Evolutionary conservation across 1,140 invertebrate genomes (phyloP).

Genomic region (Achatina immaculata): DNA sequence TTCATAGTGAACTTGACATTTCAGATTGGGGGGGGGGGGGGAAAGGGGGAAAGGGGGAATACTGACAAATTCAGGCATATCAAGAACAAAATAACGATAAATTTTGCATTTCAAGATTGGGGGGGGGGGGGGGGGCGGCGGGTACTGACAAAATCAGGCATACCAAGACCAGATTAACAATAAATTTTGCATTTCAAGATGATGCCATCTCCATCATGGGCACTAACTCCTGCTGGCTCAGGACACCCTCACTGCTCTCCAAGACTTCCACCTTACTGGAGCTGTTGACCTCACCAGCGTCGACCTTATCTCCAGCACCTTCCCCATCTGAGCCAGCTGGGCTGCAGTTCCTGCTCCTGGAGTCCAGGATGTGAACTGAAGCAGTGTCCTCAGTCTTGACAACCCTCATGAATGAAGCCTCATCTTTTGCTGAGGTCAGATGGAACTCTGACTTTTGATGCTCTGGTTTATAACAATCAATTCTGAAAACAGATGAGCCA

Average conservation of each 20-base stretch:
- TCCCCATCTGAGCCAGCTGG: not conserved
- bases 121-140: too few relatives aligned
- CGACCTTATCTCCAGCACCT: not conserved
- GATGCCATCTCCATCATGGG: not conserved
- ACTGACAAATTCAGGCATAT: too few relatives aligned
- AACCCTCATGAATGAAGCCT: constrained; percentile 15
- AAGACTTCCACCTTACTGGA: not conserved
- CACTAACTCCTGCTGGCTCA: constrained; percentile 4
- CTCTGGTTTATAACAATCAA: constrained; percentile 36
- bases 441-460: constrained; percentile 28
- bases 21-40: too few relatives aligned
- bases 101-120: too few relatives aligned
- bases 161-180: too few relatives aligned
- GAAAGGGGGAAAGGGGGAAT: too few relatives aligned
- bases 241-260: not conserved
- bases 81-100: too few relatives aligned
- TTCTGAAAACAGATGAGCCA: constrained; percentile 10
- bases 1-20: too few relatives aligned
- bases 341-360: not conserved
- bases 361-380: not conserved
- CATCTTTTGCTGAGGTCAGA: not conserved
- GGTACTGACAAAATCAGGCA: too few relatives aligned
- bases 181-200: too few relatives aligned
- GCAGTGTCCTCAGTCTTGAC: constrained; percentile 15
- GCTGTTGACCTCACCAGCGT: not conserved